These are phyloP conservation scores for Empidonax alnorum DNA, from an alignment of 2,113 vertebrate genomes.

Conservation along the genomic window DNA sequence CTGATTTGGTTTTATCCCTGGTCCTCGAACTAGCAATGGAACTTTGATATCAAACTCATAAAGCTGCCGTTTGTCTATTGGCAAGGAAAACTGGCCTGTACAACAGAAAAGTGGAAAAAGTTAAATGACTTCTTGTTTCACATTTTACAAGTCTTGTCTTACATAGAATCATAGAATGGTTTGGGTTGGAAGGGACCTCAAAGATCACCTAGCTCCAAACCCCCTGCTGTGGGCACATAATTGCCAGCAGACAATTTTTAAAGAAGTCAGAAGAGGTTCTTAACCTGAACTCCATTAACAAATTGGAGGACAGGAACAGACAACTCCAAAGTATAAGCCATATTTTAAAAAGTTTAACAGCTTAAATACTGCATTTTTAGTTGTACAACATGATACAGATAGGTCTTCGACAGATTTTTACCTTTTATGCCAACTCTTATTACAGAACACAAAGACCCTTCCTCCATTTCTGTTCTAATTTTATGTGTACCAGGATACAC, in stretches of 20 bases:
- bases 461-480: neutral
- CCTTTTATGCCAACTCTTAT: neutral
- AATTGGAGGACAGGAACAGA: neutral
- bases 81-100: constrained; percentile 95
- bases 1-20: constrained; percentile 92
- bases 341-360: neutral
- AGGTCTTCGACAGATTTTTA: neutral
- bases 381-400: neutral
- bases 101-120: neutral
- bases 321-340: neutral
- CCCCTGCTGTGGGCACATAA: neutral
- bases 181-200: neutral
- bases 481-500: neutral
- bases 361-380: neutral
- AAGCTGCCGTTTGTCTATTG: constrained; percentile 94
- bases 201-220: neutral
- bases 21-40: constrained; percentile 93
- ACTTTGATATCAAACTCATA: constrained; percentile 98
- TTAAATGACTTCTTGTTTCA: neutral
- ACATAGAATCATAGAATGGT: neutral
- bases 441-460: neutral
- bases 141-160: neutral
- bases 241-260: neutral
- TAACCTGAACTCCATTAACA: neutral
- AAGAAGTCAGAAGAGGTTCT: neutral